These are phyloP conservation scores for Diaphora mendica DNA, from an alignment of 2,888 invertebrate genomes.

Conservation along the genomic window DNA sequence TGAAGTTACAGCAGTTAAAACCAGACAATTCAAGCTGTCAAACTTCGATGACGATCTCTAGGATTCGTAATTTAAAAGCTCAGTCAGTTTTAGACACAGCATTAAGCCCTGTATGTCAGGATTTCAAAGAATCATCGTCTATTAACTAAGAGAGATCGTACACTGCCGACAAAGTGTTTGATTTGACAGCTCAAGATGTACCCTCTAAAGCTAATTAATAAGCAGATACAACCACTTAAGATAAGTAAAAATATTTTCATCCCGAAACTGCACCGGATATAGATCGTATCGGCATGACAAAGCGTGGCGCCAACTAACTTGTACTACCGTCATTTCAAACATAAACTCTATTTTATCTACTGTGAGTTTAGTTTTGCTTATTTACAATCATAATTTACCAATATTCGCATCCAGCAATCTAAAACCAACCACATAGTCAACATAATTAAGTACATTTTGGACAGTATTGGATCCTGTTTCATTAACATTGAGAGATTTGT, in stretches of 20 bases:
- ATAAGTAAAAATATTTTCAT: constrained; percentile 86
- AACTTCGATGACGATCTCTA: neutral
- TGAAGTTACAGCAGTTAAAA: neutral
- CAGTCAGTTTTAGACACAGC: constrained; percentile 56
- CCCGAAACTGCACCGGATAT: constrained; percentile 86
- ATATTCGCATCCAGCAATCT: constrained; percentile 28
- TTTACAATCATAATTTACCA: constrained; percentile 41
- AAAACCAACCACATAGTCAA: constrained; percentile 51
- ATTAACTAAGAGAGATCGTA: constrained; percentile 66
- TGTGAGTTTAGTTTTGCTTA: constrained; percentile 45
- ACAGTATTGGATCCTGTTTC: constrained; percentile 45
- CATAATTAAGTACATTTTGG: constrained; percentile 54
- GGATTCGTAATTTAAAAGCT: constrained; percentile 41
- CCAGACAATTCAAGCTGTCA: neutral
- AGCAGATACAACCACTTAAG: constrained; percentile 87
- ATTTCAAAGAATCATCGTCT: constrained; percentile 79
- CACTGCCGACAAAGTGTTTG: constrained; percentile 81
- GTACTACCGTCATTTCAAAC: constrained; percentile 29
- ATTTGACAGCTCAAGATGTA: constrained; percentile 83
- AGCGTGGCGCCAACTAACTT: constrained; percentile 82
- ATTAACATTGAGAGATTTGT: constrained; percentile 70
- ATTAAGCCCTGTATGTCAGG: constrained; percentile 57
- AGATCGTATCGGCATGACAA: constrained; percentile 85
- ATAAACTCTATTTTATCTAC: constrained; percentile 34
- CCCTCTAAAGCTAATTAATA: constrained; percentile 84